Base-by-base conservation (phyloP, 2,888 invertebrate species). In the Drosophila mimetica region DNA sequence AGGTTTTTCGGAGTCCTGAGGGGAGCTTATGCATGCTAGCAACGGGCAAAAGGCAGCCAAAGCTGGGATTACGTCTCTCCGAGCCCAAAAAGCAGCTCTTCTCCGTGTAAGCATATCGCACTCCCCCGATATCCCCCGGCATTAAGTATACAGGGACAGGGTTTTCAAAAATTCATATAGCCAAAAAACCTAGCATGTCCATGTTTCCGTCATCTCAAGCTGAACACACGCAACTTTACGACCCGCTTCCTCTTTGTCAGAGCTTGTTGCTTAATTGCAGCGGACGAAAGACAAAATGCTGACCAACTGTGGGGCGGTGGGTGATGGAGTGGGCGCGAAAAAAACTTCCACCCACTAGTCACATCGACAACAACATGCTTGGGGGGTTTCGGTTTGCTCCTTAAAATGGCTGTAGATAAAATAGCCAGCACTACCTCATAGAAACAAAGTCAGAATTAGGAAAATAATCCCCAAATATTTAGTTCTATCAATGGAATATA, bases 231-330 rank as follows among this genome's bases (percentile, higher is more conserved):
- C 67, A 58, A 20, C 32, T 32, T 8, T n/a, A 13, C 48, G n/a
- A 32, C 8, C 32, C 28, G 6, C 41, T 58, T 14, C 8, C 13
- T 22, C 11, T 32, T 11, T 9, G 11, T 52, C 50, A 42, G 44
- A 75, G 67, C 73, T 77, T 80, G 78, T 83, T 77, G 83, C 83
- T 66, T 83, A 83, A 80, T 80, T 77, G 66, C 60, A 36, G 22
- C 11, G 28, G 11, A 7, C 30, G 36, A 59, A 67, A 70, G 55
- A 55, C 65, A 47, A 63, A 34, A 32, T 37, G 41, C 46, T 50
- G 37, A 65, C 48, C 58, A 55, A 44, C 18, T 14, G 5, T 1
- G 25, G 2, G 46, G 13, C 2, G 37, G n/a, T 18, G 28, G n/a
- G 18, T 13, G 4, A 7, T 46, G 46, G 16, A 28, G 46, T 18